Conservation (phyloP, 2,797 vertebrate genomes). For the Manis crassicaudata region DNA sequence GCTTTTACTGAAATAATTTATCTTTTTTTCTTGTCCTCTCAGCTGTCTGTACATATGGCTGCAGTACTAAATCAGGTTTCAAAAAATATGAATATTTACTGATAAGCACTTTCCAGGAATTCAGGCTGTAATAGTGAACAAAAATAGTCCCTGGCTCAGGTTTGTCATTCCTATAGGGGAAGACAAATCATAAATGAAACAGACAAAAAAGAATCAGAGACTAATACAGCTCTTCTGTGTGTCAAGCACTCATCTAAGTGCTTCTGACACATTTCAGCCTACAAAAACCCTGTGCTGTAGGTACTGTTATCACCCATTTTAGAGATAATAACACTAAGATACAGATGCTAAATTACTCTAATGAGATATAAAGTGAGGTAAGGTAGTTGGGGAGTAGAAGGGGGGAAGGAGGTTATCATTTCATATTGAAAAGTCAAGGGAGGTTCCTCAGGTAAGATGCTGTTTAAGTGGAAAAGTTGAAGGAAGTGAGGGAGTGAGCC, state of each 20-base stretch:
- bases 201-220: neutral
- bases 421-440: neutral
- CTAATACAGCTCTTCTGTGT: neutral
- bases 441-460: neutral
- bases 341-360: neutral
- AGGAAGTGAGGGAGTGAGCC: neutral
- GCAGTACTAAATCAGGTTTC: constrained; percentile 17
- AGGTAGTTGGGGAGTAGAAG: neutral
- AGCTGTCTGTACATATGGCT: constrained; percentile 28
- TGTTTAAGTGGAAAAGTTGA: constrained; percentile 6
- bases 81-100: neutral
- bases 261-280: neutral
- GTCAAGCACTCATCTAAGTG: neutral
- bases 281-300: neutral
- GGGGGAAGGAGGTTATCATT: neutral
- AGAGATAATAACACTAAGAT: neutral
- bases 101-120: neutral
- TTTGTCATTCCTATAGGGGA: neutral
- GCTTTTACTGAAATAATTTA: constrained; percentile 36
- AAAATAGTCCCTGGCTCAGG: neutral
- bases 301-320: neutral
- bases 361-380: neutral
- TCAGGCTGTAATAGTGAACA: neutral
- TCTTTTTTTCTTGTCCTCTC: constrained; percentile 54
- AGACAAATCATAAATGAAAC: neutral